A percentile compares a stretch with the other conserved stretches of the same genome.
Evolutionary conservation across 1,140 invertebrate species (phyloP).

Genomic region (Trinorchestia longiramus): DNA sequence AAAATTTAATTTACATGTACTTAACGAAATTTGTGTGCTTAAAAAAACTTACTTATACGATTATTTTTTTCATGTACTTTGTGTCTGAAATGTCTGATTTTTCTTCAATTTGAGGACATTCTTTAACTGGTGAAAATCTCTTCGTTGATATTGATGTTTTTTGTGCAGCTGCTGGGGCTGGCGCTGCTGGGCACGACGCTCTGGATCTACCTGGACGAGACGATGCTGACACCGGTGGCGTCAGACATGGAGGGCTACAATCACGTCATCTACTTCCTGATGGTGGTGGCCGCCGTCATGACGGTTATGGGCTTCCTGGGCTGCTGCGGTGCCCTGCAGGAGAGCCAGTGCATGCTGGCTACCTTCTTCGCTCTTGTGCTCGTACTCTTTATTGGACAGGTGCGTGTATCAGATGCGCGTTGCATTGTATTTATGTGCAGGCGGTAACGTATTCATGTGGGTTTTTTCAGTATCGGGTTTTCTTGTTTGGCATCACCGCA

Average conservation of each 20-base stretch:
- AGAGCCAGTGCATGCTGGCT: conserved; percentile 88
- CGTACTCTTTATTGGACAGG: conserved; percentile 34
- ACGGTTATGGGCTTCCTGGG: conserved; percentile 89
- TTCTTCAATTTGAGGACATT: not conserved
- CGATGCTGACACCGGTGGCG: conserved; percentile 79
- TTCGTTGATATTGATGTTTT: not conserved
- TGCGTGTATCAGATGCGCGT: not conserved
- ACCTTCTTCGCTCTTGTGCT: conserved; percentile 68
- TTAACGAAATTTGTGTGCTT: too few species aligned
- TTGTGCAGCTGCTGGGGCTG: conserved; percentile 79
- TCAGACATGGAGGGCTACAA: conserved; percentile 79
- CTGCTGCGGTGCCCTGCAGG: conserved; percentile 88
- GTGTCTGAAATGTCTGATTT: not conserved
- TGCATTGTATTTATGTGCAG: too few species aligned
- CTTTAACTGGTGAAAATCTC: not conserved
- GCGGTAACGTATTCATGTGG: too few species aligned
- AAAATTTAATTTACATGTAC: too few species aligned
- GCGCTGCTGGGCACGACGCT: conserved; percentile 77
- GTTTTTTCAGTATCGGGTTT: too few species aligned
- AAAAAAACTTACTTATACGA: not conserved
- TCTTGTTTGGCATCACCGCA: too few species aligned
- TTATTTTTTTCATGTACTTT: not conserved
- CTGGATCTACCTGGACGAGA: conserved; percentile 83
- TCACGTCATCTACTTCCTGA: conserved; percentile 80
- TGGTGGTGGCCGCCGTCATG: conserved; percentile 83